These are phyloP conservation scores for Anas acuta DNA, from an alignment of 2,797 vertebrate genomes.

Conservation along the genomic window DNA sequence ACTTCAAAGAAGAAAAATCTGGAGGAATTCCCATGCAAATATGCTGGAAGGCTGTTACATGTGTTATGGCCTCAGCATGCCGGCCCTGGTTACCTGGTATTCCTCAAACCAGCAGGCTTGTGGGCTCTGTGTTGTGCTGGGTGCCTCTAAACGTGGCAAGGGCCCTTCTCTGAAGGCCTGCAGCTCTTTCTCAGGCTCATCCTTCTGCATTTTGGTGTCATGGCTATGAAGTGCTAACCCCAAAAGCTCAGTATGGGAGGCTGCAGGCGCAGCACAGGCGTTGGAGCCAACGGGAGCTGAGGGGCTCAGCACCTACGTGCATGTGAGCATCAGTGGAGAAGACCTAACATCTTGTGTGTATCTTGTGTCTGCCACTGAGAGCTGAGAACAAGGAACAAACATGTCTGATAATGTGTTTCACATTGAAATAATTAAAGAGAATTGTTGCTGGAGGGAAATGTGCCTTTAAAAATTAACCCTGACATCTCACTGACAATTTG, in stretches of 20 bases:
- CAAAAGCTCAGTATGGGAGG: not conserved
- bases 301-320: not conserved
- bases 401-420: conserved; percentile 71
- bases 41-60: not conserved
- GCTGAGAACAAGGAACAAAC: conserved; percentile 64
- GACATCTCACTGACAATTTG: conserved; percentile 60
- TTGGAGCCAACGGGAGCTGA: not conserved
- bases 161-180: not conserved
- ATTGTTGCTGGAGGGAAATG: conserved; percentile 73
- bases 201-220: accelerated
- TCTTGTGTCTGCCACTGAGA: conserved; percentile 46
- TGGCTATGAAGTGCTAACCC: not conserved
- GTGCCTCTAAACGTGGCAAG: accelerated
- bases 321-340: not conserved
- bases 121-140: accelerated
- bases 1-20: not conserved
- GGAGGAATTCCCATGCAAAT: not conserved
- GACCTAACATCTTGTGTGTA: conserved; percentile 54
- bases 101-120: accelerated
- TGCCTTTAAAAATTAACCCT: conserved; percentile 77
- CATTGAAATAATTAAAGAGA: conserved; percentile 74
- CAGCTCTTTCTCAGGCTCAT: not conserved
- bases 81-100: not conserved
- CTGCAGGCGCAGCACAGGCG: not conserved
- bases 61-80: not conserved